Conservation (phyloP, 2,888 invertebrate genomes). For the Pseudanteris insignis region DNA sequence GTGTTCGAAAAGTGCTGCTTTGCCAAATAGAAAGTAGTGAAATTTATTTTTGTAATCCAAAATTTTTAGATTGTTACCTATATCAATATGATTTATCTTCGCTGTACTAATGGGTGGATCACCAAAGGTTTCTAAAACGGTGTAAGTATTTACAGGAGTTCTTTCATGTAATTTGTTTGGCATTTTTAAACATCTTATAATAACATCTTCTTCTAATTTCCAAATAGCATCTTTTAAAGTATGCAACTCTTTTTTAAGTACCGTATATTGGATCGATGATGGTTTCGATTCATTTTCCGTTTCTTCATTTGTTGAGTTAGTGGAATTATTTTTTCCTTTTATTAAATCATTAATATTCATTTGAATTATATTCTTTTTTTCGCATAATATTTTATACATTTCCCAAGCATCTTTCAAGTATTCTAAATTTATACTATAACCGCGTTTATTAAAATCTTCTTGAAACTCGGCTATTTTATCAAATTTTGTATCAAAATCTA, state of each 20-base stretch:
- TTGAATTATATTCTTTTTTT: constrained; percentile 67
- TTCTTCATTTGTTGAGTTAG: too few species aligned
- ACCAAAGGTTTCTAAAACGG: constrained; percentile 50
- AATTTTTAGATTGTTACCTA: constrained; percentile 69
- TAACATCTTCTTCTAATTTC: constrained; percentile 78
- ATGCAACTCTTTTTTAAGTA: constrained; percentile 74
- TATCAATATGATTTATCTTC: constrained; percentile 67
- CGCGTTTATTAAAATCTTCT: constrained; percentile 70
- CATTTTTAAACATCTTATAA: constrained; percentile 72
- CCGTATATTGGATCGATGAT: constrained; percentile 70
- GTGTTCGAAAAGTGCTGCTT: constrained; percentile 79
- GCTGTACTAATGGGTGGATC: constrained; percentile 20
- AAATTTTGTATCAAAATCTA: constrained; percentile 73
- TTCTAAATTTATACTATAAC: constrained; percentile 68
- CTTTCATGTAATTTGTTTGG: constrained; percentile 76
- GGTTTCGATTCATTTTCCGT: constrained; percentile 67
- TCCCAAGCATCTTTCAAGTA: constrained; percentile 72
- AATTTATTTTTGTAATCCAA: constrained; percentile 72
- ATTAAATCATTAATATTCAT: constrained; percentile 67
- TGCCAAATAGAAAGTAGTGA: constrained; percentile 73
- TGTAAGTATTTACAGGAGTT: constrained; percentile 68
- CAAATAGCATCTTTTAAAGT: constrained; percentile 73
- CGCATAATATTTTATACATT: constrained; percentile 72
- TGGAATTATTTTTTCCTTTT: constrained; percentile 46
- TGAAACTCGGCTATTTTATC: constrained; percentile 68